Percentiles rank a stretch among this genome's conserved stretches.
These are phyloP conservation scores for Lampris incognitus DNA, from an alignment of 2,113 vertebrate species.

Conservation along the genomic window DNA sequence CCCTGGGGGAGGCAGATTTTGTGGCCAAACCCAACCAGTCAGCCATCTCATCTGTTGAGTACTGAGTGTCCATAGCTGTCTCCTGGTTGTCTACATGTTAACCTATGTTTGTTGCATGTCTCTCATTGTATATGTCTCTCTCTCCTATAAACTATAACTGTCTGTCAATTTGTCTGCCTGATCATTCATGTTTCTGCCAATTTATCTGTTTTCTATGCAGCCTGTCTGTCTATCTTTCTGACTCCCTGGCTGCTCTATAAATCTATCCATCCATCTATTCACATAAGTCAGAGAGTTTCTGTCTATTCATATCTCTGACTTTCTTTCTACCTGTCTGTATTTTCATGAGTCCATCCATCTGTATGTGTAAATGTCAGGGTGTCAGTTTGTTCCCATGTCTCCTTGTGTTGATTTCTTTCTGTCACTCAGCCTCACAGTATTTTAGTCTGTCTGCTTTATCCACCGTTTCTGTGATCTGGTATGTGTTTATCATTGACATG, in stretches of 20 bases:
- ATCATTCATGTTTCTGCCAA: not conserved
- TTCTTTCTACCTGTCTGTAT: not conserved
- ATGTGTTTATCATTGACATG: no score
- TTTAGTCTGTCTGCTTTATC: not conserved
- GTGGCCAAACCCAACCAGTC: no score
- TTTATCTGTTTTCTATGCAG: not conserved
- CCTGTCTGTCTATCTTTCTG: no score
- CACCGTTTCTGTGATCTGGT: not conserved
- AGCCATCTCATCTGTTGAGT: no score
- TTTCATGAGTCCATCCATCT: not conserved
- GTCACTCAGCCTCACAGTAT: not conserved
- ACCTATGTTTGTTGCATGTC: no score
- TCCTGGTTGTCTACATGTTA: no score
- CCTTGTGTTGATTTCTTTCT: not conserved
- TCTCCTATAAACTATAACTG: not conserved
- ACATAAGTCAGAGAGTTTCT: not conserved
- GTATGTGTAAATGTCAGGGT: not conserved
- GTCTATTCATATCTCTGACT: not conserved
- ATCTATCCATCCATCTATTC: not conserved
- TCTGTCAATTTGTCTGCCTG: not conserved
- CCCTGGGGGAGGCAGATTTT: no score
- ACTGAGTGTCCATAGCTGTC: no score
- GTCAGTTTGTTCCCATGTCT: not conserved
- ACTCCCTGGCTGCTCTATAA: no score
- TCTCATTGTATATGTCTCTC: no score